Evolutionary conservation across 2,797 vertebrate genomes (phyloP).

Genomic region (Morelia viridis): DNA sequence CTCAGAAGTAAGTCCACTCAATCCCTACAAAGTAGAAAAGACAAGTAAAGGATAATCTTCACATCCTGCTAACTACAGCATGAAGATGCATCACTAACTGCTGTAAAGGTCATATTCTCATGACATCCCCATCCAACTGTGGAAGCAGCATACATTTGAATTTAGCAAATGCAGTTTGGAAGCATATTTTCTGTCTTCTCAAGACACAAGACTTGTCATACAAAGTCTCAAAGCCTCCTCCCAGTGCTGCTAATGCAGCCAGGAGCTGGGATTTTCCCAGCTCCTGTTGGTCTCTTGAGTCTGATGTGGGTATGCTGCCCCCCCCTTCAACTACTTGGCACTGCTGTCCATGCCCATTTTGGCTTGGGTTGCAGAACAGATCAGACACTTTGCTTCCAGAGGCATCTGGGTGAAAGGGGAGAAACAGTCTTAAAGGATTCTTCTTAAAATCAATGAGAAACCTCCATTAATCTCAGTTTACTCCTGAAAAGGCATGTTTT

Average conservation of each 20-base stretch:
- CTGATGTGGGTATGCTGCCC: not conserved
- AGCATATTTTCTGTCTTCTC: not conserved
- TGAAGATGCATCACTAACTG: not conserved
- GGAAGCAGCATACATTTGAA: not conserved
- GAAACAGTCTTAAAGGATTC: not conserved
- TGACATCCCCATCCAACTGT: not conserved
- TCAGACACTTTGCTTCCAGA: not conserved
- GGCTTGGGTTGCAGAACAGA: not conserved
- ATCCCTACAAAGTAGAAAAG: not conserved
- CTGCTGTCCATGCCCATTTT: not conserved
- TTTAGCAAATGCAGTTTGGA: not conserved
- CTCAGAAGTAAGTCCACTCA: not conserved
- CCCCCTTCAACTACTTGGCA: not conserved
- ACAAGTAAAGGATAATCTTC: not conserved
- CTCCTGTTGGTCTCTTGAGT: not conserved
- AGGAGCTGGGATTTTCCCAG: not conserved
- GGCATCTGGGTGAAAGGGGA: not conserved
- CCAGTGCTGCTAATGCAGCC: not conserved
- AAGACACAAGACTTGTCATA: not conserved
- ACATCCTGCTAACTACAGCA: not conserved
- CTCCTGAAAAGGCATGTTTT: not conserved
- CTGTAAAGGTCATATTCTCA: not conserved
- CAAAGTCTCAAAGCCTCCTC: not conserved
- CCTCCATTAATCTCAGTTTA: not conserved
- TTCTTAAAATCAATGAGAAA: not conserved